Percentiles rank a stretch among this genome's conserved stretches.
phyloP scores from a whole-genome alignment of 2,888 invertebrate species.

The Auanema sp. region DNA sequence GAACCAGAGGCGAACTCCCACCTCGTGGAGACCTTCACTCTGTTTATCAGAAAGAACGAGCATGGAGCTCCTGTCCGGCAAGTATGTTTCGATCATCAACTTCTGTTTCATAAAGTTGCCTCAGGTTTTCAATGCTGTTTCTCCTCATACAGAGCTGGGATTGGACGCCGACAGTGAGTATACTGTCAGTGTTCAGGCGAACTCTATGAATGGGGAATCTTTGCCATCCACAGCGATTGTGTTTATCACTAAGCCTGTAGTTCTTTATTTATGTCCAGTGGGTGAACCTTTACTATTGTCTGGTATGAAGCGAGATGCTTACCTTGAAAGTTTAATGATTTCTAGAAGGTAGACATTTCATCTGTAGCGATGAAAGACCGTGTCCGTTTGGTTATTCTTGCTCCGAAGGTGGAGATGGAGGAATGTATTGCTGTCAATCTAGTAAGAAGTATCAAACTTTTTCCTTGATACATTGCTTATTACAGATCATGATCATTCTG shows the following conservation, averaged over 20 bases:
- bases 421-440: constrained; percentile 38
- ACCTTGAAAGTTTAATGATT: neutral
- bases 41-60: constrained; percentile 43
- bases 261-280: constrained; percentile 23
- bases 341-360: constrained; percentile 20
- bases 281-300: constrained; percentile 40
- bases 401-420: constrained; percentile 24
- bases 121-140: constrained; percentile 29
- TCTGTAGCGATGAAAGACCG: constrained; percentile 14
- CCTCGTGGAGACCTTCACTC: constrained; percentile 44
- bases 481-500: constrained; percentile 10
- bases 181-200: constrained; percentile 36
- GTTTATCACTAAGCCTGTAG: constrained; percentile 33
- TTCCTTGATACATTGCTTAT: neutral
- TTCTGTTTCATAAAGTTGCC: neutral
- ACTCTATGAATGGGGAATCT: constrained; percentile 34
- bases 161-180: constrained; percentile 45
- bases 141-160: constrained; percentile 39
- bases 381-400: constrained; percentile 28
- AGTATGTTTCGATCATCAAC: constrained; percentile 8
- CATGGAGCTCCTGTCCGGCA: constrained; percentile 35
- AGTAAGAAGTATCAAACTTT: neutral
- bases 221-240: constrained; percentile 47
- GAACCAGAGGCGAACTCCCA: constrained; percentile 40
- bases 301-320: constrained; percentile 8